These are phyloP conservation scores for Clarias pachynema DNA, from an alignment of 2,797 vertebrate species.

Conservation along the genomic window DNA sequence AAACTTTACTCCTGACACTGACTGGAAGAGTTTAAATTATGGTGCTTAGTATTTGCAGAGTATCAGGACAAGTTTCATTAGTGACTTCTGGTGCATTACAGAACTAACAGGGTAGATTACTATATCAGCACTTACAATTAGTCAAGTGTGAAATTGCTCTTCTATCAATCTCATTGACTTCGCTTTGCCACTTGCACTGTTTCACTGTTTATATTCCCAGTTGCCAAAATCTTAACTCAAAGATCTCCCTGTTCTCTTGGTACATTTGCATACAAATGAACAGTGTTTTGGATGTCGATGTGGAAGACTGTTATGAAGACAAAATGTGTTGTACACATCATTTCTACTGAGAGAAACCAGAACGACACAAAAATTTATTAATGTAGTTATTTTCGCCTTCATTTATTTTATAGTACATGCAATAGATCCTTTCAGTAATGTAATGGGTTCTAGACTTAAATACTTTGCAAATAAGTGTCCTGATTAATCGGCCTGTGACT, in stretches of 20 bases:
- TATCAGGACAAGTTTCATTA: constrained; percentile 41
- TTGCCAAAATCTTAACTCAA: constrained; percentile 13
- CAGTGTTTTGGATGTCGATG: background rate
- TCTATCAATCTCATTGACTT: constrained; percentile 33
- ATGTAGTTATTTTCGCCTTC: background rate
- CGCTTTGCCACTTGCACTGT: background rate
- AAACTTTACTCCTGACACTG: background rate
- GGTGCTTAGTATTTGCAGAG: constrained; percentile 11
- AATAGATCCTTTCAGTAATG: no score
- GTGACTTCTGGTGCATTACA: constrained; percentile 42
- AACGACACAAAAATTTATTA: background rate
- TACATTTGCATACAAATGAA: constrained; percentile 10
- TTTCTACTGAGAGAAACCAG: background rate
- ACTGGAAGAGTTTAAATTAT: background rate
- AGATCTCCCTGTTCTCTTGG: background rate
- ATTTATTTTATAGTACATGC: background rate
- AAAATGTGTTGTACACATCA: background rate
- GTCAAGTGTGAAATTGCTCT: constrained; percentile 58
- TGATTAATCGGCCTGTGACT: no score
- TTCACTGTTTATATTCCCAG: constrained; percentile 15
- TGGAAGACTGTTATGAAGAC: background rate
- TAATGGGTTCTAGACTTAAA: no score
- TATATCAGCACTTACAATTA: constrained; percentile 25
- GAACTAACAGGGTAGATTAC: constrained; percentile 43
- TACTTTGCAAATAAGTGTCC: background rate